Conservation (phyloP, 64 coral and sea anemone species). For the Hydrozoanthus tunicans region DNA sequence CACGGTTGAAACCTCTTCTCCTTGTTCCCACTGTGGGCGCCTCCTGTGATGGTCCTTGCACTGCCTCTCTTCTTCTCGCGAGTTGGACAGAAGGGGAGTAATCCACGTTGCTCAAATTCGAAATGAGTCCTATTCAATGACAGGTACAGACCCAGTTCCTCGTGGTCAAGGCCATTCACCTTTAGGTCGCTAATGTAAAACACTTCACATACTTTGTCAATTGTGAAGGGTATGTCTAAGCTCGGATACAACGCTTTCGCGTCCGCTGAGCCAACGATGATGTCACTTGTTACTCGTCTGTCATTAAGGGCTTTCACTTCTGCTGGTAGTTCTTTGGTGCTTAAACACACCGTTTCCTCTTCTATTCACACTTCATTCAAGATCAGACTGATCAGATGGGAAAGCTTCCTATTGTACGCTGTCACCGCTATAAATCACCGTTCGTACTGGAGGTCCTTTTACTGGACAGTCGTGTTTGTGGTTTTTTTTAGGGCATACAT, state of each 20-base stretch:
- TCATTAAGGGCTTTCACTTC: conserved; percentile 27
- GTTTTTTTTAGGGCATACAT: conserved; percentile 20
- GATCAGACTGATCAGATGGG: conserved; percentile 28
- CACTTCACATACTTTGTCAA: conserved; percentile 17
- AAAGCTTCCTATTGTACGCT: conserved; percentile 36
- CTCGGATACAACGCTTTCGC: conserved; percentile 52
- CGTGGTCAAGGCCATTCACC: too few species aligned
- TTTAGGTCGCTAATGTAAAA: neutral
- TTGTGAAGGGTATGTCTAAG: too few species aligned
- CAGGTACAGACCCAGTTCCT: too few species aligned
- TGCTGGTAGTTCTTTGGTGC: conserved; percentile 45
- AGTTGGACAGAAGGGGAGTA: neutral
- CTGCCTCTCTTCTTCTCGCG: conserved; percentile 18
- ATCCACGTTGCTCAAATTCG: too few species aligned
- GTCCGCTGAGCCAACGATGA: neutral
- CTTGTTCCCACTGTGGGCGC: neutral
- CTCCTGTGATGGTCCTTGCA: conserved; percentile 25
- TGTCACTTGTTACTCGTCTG: neutral
- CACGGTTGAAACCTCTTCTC: too few species aligned
- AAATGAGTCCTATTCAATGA: too few species aligned
- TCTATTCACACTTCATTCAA: conserved; percentile 43
- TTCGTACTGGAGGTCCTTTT: conserved; percentile 1
- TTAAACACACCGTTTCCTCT: conserved; percentile 46
- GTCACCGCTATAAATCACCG: conserved; percentile 36
- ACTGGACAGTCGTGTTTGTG: neutral